Conservation (phyloP, 2,797 vertebrate species). For the Scolopax rusticola region DNA sequence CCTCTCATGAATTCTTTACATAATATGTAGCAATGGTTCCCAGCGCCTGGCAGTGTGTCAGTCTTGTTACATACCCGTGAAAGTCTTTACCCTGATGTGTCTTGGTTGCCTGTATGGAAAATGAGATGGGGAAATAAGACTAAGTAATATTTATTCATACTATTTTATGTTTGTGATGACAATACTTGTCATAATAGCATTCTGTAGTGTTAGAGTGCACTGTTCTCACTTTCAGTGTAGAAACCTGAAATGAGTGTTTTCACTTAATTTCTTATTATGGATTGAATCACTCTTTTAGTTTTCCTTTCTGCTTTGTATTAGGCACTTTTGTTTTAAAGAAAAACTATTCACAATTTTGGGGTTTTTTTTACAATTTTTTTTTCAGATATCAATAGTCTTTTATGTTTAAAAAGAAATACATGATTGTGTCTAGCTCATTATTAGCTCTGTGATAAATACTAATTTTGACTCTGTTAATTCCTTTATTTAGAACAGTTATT, state of each 20-base stretch:
- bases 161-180: neutral
- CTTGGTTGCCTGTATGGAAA: neutral
- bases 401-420: neutral
- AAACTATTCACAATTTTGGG: neutral
- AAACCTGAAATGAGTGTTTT: neutral
- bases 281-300: neutral
- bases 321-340: neutral
- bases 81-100: neutral
- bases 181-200: conserved; percentile 2
- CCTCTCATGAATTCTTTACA: neutral
- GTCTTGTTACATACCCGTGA: neutral
- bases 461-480: neutral
- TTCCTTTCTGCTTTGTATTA: neutral
- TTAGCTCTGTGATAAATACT: neutral
- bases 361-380: neutral
- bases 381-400: neutral
- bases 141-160: neutral
- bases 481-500: neutral
- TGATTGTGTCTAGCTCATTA: neutral
- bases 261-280: neutral
- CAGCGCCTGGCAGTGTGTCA: neutral
- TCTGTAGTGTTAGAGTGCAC: neutral
- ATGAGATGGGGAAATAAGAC: neutral
- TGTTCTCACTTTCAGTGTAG: neutral
- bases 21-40: neutral